Base-by-base conservation (phyloP, 2,797 vertebrate genomes). In the Esox masquinongy region DNA sequence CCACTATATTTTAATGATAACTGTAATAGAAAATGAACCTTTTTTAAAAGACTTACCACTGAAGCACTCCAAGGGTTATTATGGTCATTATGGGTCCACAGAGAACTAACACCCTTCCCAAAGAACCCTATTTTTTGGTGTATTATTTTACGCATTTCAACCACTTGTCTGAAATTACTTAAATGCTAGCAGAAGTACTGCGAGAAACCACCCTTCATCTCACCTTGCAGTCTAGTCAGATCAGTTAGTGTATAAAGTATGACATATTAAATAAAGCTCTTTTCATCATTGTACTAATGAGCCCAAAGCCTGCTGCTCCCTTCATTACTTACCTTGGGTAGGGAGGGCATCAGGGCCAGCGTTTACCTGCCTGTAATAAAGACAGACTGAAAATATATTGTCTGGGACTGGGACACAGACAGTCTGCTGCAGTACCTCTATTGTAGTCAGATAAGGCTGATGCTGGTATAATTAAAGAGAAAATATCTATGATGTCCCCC, bases 381-480 rank as follows among this genome's bases (percentile, higher is more conserved):
- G 64, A 34, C 29, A 34, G 64, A 34, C 64, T 19, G 29, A 67
- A 67, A 22, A 34, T 29, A 67, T 31, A 67, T 67, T 67, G 64
- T 66, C 64, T 36, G 29, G 15, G 61, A 31, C 26, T 7, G 14
- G 5, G 26, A 17, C 6, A 3, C 63, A 66, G 24, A 67, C 64
- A 34, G 64, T 15, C 12, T 24, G 22, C 56, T 61, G 22, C 22
- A 24, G n/a, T 24, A 24, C 22, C 22, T 34, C 64, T 67, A 31
- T 34, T 36, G 31, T 67, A 67, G 5, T 34, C 26, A 67, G 31
- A 67, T 67, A 22, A 66, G 63, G 63, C 16, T 31, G 64, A 34
- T 29, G 31, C 14, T 67, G 31, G 64, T 67, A 5, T 67, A 67
- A 67, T 67, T 67, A 67, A 34, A 67, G 64, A 67, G 26, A 31